phyloP scores from a whole-genome alignment of 1,140 invertebrate genomes.

The Scaptomyza hsui region DNA sequence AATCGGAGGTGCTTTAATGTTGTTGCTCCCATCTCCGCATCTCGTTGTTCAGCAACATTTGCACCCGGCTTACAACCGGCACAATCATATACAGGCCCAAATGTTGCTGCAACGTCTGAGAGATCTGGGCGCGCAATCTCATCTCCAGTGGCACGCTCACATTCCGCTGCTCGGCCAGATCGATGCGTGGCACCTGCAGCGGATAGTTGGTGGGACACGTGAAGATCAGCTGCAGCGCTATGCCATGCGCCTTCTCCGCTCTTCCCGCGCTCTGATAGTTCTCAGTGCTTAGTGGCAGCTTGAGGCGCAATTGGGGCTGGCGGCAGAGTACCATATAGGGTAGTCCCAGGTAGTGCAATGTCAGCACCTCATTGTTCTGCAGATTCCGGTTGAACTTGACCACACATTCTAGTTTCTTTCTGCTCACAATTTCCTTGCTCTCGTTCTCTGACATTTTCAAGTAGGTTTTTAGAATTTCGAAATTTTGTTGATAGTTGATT shows the following conservation, averaged over 20 bases:
- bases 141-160: constrained; percentile 45
- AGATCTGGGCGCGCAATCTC: constrained; percentile 44
- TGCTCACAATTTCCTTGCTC: neutral
- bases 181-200: constrained; percentile 43
- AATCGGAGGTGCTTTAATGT: constrained; percentile 24
- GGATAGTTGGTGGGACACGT: constrained; percentile 60
- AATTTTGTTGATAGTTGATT: constrained; percentile 56
- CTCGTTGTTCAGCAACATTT: constrained; percentile 57
- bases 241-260: neutral
- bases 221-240: constrained; percentile 59
- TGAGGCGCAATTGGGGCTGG: constrained; percentile 37
- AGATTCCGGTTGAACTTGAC: constrained; percentile 29
- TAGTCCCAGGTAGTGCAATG: constrained; percentile 63
- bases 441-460: constrained; percentile 25
- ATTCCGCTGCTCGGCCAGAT: constrained; percentile 63
- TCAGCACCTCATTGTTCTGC: constrained; percentile 62
- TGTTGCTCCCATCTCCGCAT: constrained; percentile 5
- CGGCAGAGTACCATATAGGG: constrained; percentile 60
- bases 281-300: constrained; percentile 52
- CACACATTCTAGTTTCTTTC: constrained; percentile 10
- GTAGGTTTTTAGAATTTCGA: constrained; percentile 14
- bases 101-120: constrained; percentile 49
- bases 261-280: constrained; percentile 55
- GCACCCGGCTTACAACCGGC: constrained; percentile 55
- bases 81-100: constrained; percentile 69